These are phyloP conservation scores for Brachypalpus laphriformis DNA, from an alignment of 2,888 invertebrate genomes.

Conservation along the genomic window DNA sequence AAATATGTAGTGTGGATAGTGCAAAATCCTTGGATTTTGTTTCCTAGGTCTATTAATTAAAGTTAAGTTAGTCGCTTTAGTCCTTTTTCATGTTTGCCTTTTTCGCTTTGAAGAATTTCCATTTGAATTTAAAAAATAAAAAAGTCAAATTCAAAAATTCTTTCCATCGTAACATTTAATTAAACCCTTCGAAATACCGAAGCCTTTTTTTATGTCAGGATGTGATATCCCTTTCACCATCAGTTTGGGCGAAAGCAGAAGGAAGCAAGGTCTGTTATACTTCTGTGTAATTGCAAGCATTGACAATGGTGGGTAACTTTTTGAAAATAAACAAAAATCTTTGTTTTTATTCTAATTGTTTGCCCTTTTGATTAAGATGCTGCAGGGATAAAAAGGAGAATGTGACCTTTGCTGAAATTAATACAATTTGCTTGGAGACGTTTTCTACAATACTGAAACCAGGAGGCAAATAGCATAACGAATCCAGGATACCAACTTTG, in stretches of 20 bases:
- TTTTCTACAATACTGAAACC: too few species aligned
- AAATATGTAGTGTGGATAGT: not conserved
- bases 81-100: not conserved
- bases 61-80: not conserved
- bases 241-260: not conserved
- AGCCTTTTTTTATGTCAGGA: not conserved
- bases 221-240: not conserved
- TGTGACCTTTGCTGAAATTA: not conserved
- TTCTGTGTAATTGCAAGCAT: not conserved
- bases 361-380: not conserved
- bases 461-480: too few species aligned
- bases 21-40: not conserved
- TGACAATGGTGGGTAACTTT: not conserved
- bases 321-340: not conserved
- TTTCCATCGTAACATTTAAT: not conserved
- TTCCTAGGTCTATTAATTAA: not conserved
- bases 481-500: too few species aligned
- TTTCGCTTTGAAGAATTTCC: not conserved
- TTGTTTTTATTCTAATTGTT: not conserved
- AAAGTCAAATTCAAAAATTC: not conserved
- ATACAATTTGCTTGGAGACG: not conserved
- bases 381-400: not conserved
- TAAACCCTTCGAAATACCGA: slow-evolving; percentile 3
- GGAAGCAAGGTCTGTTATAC: not conserved
- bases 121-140: not conserved